A percentile compares a stretch with the other conserved stretches of the same genome.
Evolutionary conservation across 2,113 vertebrate genomes (phyloP).

Genomic region (Channa maculata): DNA sequence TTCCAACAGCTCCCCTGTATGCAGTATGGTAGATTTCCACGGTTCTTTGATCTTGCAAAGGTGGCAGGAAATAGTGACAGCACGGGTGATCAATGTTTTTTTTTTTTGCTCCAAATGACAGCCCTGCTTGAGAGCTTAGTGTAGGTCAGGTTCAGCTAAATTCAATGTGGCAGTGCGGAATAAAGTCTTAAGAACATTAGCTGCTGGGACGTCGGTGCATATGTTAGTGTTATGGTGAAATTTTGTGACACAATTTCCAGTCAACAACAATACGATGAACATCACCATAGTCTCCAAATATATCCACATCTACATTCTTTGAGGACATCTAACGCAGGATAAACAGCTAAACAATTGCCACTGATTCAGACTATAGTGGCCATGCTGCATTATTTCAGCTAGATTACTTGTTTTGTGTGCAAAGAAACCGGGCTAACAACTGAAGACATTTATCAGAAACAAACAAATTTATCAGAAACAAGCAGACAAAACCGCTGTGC

Average conservation of each 20-base stretch:
- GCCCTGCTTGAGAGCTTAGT: slow-evolving; percentile 57
- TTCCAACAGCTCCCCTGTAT: slow-evolving; percentile 27
- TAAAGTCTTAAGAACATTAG: slow-evolving; percentile 67
- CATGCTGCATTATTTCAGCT: slow-evolving; percentile 32
- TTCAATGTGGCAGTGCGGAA: slow-evolving; percentile 71
- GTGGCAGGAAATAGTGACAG: slow-evolving; percentile 55
- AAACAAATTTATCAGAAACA: slow-evolving; percentile 6
- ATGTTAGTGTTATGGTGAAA: too few relatives aligned
- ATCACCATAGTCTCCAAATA: slow-evolving; percentile 30
- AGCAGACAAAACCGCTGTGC: slow-evolving; percentile 63
- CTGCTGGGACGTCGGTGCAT: slow-evolving; percentile 35
- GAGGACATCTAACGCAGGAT: not conserved
- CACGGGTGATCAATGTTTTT: slow-evolving; percentile 57
- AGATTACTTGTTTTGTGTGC: slow-evolving; percentile 15
- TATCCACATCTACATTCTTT: not conserved
- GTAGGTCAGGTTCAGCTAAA: slow-evolving; percentile 68
- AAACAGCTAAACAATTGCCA: slow-evolving; percentile 45
- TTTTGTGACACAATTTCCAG: slow-evolving; percentile 8
- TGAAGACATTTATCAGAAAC: slow-evolving; percentile 10
- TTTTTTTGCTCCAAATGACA: slow-evolving; percentile 60
- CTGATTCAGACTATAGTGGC: slow-evolving; percentile 17
- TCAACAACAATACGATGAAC: slow-evolving; percentile 5
- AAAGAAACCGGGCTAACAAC: slow-evolving; percentile 13
- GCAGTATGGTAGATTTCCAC: slow-evolving; percentile 54
- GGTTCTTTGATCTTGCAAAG: slow-evolving; percentile 70